These are phyloP conservation scores for Chaenogobius annularis DNA, from an alignment of 2,113 vertebrate species.

Conservation along the genomic window DNA sequence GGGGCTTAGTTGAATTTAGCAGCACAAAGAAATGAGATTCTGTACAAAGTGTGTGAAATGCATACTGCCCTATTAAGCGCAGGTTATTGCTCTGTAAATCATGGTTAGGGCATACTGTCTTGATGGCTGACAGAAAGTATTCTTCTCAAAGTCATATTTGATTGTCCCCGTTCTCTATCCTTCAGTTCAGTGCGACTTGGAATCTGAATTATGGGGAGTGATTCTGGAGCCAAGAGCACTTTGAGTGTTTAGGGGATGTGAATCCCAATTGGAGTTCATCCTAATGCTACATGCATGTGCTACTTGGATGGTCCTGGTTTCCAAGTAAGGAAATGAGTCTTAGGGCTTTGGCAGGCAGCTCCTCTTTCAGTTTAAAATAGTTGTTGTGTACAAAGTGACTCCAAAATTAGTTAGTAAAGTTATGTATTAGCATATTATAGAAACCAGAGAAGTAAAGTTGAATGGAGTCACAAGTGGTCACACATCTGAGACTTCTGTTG, in stretches of 20 bases:
- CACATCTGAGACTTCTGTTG: background rate
- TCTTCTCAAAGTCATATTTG: conserved; percentile 35
- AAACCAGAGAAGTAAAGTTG: background rate
- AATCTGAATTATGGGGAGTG: conserved; percentile 42
- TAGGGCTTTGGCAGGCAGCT: background rate
- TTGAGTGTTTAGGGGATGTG: conserved; percentile 10
- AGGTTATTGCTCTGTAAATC: conserved; percentile 60
- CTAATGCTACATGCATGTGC: conserved; percentile 9
- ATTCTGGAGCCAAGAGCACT: conserved; percentile 22
- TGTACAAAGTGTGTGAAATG: conserved; percentile 54
- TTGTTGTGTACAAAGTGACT: background rate
- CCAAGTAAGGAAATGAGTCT: conserved; percentile 4
- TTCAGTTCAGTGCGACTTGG: conserved; percentile 29
- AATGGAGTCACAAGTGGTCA: background rate
- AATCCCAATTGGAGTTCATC: conserved; percentile 9
- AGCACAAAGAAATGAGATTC: conserved; percentile 60
- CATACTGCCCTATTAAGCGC: conserved; percentile 52
- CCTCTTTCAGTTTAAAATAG: background rate
- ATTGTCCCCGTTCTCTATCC: conserved; percentile 36
- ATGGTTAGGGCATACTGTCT: conserved; percentile 44
- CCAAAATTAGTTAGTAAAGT: conserved; percentile 1
- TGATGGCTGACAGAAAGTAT: conserved; percentile 42
- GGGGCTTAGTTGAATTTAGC: conserved; percentile 60
- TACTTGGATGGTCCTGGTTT: conserved; percentile 6
- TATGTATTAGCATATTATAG: background rate